Base-by-base conservation (phyloP, 2,888 invertebrate genomes). In the Meghimatium bilineatum region DNA sequence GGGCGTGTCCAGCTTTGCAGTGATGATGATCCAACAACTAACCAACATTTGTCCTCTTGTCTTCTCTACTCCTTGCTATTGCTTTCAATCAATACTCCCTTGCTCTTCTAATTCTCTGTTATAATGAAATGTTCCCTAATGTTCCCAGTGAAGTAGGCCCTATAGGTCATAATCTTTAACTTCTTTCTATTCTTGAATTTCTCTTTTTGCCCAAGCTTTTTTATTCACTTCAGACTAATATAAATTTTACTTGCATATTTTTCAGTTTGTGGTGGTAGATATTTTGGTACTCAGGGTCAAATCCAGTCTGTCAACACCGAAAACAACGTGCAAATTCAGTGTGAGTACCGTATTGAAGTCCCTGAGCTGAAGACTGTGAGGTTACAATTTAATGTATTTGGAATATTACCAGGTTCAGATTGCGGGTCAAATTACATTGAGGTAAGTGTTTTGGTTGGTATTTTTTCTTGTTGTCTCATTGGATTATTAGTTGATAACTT, bases 221-320 rank as follows among this genome's bases (percentile, higher is more conserved):
- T 69, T 69, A 5, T 12, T 10, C n/a, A 2, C 38, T 26, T 71
- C 20, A 26, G 8, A 14, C 56, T 14, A 8, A 56, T 17, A 56
- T 56, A 56, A 56, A 56, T 2, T 26, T 38, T 38, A 23, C 8
- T 71, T 26, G 26, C 26, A 52, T 52, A 29, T 74, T 44, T 49
- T 74, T 97, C 97, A 87, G 96, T 98, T 32, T 99, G 99, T 93
- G 98, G 99, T 8, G 98, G 99, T 5, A 96, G 97, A 87, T 95
- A 98, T 82, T 95, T 96, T 89, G 95, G 96, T 29, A 96, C 97
- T 89, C 92, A 93, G 38, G 96, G 96, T 69, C 84, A 97, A 88
- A 93, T 99, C 86, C 97, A 98, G 92, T 98, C 98, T 0, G 99
- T 99, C 0, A 98, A 98, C 94, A 99, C 97, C 93, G 99, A 99